Conservation (phyloP, 2,113 vertebrate genomes). For the Rhineura floridana region DNA sequence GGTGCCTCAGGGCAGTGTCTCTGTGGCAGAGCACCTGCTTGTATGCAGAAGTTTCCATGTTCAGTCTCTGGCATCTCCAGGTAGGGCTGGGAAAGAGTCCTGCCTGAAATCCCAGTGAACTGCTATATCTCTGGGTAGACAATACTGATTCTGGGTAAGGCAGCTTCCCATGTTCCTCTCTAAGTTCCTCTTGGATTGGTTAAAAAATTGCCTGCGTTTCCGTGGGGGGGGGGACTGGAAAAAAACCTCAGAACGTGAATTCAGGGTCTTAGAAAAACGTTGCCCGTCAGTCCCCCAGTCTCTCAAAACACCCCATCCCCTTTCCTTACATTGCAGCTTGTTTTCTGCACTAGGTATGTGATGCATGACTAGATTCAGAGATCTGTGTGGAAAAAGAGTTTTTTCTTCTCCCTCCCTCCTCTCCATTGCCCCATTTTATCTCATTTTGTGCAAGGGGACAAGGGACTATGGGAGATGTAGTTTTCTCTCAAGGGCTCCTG, state of each 20-base stretch:
- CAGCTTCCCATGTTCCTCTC: background rate
- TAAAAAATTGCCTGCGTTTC: background rate
- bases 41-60: no score
- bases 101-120: no score
- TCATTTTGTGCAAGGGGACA: no score
- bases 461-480: no score
- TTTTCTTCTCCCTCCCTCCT: background rate
- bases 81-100: background rate
- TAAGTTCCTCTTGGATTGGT: no score
- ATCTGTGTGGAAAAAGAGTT: background rate
- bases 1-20: background rate
- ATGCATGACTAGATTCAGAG: background rate
- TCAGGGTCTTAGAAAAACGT: background rate
- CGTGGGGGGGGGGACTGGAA: background rate
- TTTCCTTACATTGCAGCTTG: background rate
- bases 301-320: background rate
- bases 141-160: no score
- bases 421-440: background rate
- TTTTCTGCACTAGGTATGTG: background rate
- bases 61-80: background rate
- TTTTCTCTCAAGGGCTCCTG: background rate
- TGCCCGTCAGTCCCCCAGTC: background rate
- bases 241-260: background rate
- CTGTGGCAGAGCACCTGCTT: no score
- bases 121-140: no score